Base-by-base conservation (phyloP, 2,888 invertebrate genomes). In the Pammene aurita region DNA sequence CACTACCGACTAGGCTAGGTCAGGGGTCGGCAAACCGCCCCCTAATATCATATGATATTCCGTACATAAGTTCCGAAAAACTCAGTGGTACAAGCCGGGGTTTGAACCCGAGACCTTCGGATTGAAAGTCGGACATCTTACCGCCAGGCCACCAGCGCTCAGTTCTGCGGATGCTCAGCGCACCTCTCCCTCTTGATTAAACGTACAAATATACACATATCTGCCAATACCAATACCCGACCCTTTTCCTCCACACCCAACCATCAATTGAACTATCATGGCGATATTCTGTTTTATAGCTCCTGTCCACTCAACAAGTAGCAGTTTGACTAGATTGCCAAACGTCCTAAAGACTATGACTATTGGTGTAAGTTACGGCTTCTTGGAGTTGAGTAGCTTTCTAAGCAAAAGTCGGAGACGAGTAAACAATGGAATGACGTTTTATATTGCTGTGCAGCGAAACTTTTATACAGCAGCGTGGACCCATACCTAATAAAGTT, bases 291-390 rank as follows among this genome's bases (percentile, higher is more conserved):
- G 50, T 72, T 72, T 72, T 72, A 72, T 72, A 56, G 67, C 42
- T 38, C 69, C 57, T 66, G 65, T 71, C 69, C 73, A 75, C 72
- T 77, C 81, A 83, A 83, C 83, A 84, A 83, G 81, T 83, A 83
- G 81, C 82, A 76, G 79, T 78, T 77, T 77, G 76, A 78, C 73
- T 69, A 71, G 75, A 63, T 73, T 74, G 72, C 75, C 78, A 79
- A 79, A 74, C 73, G 75, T 60, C 67, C 42, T 35, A 66, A 62
- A 70, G 71, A 72, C 52, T 70, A 70, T 34, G 70, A 71, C 42
- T 70, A 66, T 67, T 72, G 62, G 62, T 73, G 75, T 73, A 76
- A 75, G 72, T 74, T 78, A 80, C 73, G 34, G 72, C 38, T 60
- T 69, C 62, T 16, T 48, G 9, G 1, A 35, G 13, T 16, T 65